A percentile compares a stretch with the other conserved stretches of the same genome.
Evolutionary conservation across 2,113 vertebrate species (phyloP).

Genomic region (Phaetusa simplex): DNA sequence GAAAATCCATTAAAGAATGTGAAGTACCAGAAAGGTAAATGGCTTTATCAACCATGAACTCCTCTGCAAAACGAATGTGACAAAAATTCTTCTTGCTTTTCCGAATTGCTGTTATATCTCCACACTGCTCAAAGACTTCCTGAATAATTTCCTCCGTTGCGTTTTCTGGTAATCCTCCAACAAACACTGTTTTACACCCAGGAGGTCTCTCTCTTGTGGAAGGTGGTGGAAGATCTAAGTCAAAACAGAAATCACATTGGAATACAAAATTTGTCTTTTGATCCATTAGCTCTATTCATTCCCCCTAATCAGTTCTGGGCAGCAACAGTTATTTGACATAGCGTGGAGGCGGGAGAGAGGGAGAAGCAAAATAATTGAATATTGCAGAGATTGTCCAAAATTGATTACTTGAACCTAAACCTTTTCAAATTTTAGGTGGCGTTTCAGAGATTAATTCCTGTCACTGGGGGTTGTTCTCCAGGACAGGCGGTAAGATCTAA

Average conservation of each 20-base stretch:
- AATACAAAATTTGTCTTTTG: constrained; percentile 48
- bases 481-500: neutral
- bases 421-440: neutral
- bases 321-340: neutral
- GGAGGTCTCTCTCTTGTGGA: constrained; percentile 90
- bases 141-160: constrained; percentile 88
- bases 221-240: constrained; percentile 87
- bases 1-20: constrained; percentile 60
- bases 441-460: neutral
- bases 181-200: constrained; percentile 91
- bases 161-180: constrained; percentile 89
- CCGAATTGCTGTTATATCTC: constrained; percentile 87
- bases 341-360: neutral
- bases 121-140: constrained; percentile 91
- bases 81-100: constrained; percentile 96
- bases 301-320: neutral
- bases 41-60: constrained; percentile 93
- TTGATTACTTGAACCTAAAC: neutral
- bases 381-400: neutral
- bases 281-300: neutral
- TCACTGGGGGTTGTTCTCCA: neutral
- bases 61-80: constrained; percentile 89
- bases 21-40: constrained; percentile 89
- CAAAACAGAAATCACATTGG: constrained; percentile 63
- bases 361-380: neutral